Conservation (phyloP, 37 sponge, comb jelly and placozoan species). For the Amphimedon queenslandica region DNA sequence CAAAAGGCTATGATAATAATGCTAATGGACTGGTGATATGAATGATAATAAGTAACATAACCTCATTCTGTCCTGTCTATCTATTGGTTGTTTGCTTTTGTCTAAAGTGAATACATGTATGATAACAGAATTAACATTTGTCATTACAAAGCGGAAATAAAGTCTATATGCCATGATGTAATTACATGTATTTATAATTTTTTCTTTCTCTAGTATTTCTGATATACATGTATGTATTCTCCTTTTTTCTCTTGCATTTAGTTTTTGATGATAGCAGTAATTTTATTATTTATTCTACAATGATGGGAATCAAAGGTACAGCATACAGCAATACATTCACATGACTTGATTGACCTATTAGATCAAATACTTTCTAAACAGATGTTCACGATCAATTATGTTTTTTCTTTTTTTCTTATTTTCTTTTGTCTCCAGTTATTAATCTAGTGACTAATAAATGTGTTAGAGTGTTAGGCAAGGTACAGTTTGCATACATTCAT, state of each 20-base stretch:
- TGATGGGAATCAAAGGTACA: constrained; percentile 93
- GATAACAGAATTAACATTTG: too few species aligned
- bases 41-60: not conserved
- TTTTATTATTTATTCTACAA: constrained; percentile 79
- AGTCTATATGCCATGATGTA: too few species aligned
- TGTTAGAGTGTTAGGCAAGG: constrained; percentile 87
- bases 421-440: constrained; percentile 73
- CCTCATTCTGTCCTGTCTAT: too few species aligned
- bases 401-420: constrained; percentile 9
- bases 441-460: constrained; percentile 84
- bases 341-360: not conserved
- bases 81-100: too few species aligned
- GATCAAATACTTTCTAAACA: too few species aligned
- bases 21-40: not conserved
- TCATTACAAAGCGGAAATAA: too few species aligned
- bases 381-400: not conserved
- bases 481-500: too few species aligned
- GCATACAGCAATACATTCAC: not conserved
- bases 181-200: too few species aligned
- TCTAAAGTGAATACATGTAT: too few species aligned
- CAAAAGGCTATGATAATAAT: not conserved
- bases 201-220: too few species aligned
- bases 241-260: too few species aligned
- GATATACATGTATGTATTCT: too few species aligned
- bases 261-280: constrained; percentile 92